Evolutionary conservation across 2,888 invertebrate species (phyloP).

Genomic region (Melieria crassipennis): DNA sequence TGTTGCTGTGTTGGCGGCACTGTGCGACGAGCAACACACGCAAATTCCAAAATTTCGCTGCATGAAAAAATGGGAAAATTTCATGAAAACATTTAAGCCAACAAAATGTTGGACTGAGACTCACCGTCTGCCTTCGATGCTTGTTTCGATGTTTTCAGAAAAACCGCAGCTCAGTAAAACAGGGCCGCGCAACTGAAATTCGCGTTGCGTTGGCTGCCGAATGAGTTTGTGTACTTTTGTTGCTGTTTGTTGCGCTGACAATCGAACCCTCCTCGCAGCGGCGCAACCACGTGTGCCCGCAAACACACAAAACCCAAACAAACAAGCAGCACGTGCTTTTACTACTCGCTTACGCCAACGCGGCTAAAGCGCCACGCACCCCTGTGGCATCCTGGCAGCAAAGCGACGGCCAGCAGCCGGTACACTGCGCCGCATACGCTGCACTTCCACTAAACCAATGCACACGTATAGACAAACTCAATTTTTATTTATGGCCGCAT

Average conservation of each 20-base stretch:
- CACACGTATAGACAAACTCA: too few relatives aligned
- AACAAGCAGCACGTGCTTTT: slow-evolving; percentile 37
- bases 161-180: too few relatives aligned
- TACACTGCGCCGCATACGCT: too few relatives aligned
- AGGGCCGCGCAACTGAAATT: too few relatives aligned
- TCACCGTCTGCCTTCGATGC: too few relatives aligned
- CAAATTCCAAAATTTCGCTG: not conserved
- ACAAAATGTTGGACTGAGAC: not conserved
- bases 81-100: not conserved
- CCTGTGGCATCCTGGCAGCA: slow-evolving; percentile 51
- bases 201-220: too few relatives aligned
- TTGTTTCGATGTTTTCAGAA: too few relatives aligned
- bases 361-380: not conserved
- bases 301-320: slow-evolving; percentile 33
- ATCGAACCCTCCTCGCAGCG: not conserved
- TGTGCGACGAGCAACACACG: not conserved
- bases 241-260: not conserved
- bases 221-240: slow-evolving; percentile 1
- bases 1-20: too few relatives aligned
- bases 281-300: slow-evolving; percentile 37
- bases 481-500: slow-evolving; percentile 56
- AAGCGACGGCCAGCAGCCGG: too few relatives aligned
- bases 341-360: too few relatives aligned
- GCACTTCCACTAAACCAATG: too few relatives aligned
- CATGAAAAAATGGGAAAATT: not conserved